Conservation (phyloP, 1,140 invertebrate species). For the Drosophila virilis region DNA sequence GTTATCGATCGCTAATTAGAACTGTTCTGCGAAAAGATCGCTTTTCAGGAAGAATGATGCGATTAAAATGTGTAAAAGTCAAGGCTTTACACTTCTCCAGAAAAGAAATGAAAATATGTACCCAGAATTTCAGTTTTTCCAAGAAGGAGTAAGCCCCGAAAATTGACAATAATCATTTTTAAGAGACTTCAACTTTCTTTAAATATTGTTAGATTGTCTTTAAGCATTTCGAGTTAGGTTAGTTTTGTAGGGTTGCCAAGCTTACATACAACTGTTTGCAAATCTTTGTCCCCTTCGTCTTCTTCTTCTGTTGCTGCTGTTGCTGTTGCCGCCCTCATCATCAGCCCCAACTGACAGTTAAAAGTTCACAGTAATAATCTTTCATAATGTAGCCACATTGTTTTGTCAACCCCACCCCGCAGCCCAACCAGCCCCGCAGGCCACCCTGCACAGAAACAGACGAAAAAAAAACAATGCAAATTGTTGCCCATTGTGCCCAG, state of each 20-base stretch:
- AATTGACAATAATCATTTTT: too few species aligned
- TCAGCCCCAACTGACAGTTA: constrained; percentile 28
- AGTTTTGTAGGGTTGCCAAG: background rate
- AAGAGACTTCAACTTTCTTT: too few species aligned
- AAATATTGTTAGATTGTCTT: too few species aligned
- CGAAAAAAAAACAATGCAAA: constrained; percentile 40
- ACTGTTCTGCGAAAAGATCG: too few species aligned
- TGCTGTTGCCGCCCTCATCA: background rate
- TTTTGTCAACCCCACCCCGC: constrained; percentile 9
- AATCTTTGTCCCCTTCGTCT: background rate
- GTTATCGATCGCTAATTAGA: too few species aligned
- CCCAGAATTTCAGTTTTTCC: too few species aligned
- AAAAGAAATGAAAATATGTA: too few species aligned
- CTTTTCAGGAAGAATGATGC: too few species aligned
- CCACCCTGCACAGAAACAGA: background rate
- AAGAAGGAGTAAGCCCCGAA: too few species aligned
- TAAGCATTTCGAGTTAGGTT: background rate
- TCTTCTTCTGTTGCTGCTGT: background rate
- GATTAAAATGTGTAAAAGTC: too few species aligned
- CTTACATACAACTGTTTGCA: background rate
- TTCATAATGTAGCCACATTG: constrained; percentile 50
- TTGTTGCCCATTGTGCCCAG: constrained; percentile 65
- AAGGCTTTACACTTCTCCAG: too few species aligned
- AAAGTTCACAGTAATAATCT: constrained; percentile 52
- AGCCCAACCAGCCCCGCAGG: background rate